A percentile compares a stretch with the other conserved stretches of the same genome.
phyloP scores from a whole-genome alignment of 2,113 vertebrate species.

The Alethe diademata region DNA sequence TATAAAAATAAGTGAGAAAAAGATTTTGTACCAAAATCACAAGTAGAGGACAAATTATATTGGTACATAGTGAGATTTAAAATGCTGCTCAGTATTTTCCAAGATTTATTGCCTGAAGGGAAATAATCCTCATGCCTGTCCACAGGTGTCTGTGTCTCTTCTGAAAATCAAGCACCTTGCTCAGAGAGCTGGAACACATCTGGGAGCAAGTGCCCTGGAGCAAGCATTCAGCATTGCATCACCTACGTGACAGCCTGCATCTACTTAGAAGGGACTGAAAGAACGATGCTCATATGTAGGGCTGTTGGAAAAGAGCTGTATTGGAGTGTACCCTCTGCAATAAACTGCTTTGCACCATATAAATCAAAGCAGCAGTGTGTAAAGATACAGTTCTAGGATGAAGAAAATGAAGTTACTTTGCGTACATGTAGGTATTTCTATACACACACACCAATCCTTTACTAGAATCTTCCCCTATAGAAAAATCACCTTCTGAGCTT shows the following conservation, averaged over 20 bases:
- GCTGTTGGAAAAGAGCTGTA: neutral
- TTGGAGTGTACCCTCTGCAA: neutral
- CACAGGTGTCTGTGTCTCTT: neutral
- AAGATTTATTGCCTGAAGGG: neutral
- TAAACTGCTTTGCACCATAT: neutral
- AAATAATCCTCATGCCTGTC: neutral
- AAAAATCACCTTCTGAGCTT: neutral
- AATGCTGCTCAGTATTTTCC: neutral
- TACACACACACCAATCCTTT: neutral
- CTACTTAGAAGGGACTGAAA: neutral
- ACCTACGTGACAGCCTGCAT: neutral
- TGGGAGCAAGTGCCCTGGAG: neutral
- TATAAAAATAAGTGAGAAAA: neutral
- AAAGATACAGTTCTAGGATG: neutral
- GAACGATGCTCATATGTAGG: neutral
- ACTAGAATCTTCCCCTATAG: neutral
- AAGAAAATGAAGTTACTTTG: neutral
- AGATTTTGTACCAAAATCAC: neutral
- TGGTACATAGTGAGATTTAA: neutral
- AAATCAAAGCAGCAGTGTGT: neutral
- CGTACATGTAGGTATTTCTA: neutral
- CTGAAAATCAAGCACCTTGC: neutral
- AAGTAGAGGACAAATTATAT: neutral
- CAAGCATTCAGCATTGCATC: neutral
- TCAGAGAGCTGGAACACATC: neutral